A percentile compares a stretch with the other conserved stretches of the same genome.
Conservation (phyloP, 2,888 invertebrate species). For the Synergus umbraculus region DNA sequence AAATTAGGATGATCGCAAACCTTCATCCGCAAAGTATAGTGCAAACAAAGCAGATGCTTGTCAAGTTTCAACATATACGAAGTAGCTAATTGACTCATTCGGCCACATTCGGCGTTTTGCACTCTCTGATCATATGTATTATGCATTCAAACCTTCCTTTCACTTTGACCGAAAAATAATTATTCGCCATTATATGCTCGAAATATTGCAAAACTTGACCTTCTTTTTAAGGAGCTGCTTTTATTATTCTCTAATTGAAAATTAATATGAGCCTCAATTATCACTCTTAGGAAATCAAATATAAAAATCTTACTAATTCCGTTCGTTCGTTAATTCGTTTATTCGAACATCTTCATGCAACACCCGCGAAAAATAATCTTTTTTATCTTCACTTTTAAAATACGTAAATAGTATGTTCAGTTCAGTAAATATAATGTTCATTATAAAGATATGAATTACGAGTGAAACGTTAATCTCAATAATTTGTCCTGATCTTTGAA, state of each 20-base stretch:
- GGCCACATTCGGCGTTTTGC: neutral
- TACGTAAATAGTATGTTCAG: neutral
- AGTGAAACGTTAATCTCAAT: neutral
- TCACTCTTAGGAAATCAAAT: too few relatives aligned
- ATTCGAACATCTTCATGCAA: too few relatives aligned
- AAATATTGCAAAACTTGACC: neutral
- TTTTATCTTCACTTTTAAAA: neutral
- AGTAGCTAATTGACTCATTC: constrained; percentile 23
- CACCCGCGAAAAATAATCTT: neutral
- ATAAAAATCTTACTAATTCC: too few relatives aligned
- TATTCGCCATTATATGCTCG: neutral
- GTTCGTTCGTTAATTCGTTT: too few relatives aligned
- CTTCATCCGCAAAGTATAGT: neutral
- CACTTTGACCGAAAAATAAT: constrained; percentile 28
- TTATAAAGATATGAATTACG: neutral
- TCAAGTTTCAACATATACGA: constrained; percentile 7
- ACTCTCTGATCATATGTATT: constrained; percentile 12
- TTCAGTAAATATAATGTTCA: neutral
- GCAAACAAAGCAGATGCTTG: neutral
- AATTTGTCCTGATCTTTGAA: neutral
- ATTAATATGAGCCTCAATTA: too few relatives aligned
- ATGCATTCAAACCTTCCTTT: constrained; percentile 17
- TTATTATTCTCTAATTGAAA: neutral
- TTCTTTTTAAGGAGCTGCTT: neutral
- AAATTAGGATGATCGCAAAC: neutral